A percentile compares a stretch with the other conserved stretches of the same genome.
Conservation (phyloP, 2,888 invertebrate genomes). For the Tupiocoris notatus region DNA sequence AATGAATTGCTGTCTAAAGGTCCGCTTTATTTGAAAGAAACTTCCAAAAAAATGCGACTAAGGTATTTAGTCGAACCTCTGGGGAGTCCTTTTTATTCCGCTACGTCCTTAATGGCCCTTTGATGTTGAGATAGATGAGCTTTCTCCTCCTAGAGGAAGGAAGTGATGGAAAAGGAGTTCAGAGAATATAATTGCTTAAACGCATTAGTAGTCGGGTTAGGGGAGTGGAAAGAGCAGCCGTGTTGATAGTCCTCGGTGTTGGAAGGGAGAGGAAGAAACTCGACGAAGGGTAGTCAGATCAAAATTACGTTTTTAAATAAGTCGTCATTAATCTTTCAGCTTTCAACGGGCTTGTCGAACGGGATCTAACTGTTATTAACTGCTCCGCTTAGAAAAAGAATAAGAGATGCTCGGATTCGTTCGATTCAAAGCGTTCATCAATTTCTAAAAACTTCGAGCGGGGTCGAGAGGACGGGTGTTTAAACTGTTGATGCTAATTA, state of each 20-base stretch:
- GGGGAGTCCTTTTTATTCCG: background rate
- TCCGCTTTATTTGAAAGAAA: too few species aligned
- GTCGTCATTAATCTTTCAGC: conserved; percentile 27
- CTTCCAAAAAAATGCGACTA: background rate
- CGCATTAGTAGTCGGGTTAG: background rate
- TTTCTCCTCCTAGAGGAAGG: background rate
- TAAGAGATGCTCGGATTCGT: background rate
- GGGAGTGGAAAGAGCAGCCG: background rate
- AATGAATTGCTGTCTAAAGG: too few species aligned
- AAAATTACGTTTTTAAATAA: conserved; percentile 36
- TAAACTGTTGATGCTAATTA: too few species aligned
- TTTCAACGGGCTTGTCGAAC: conserved; percentile 30
- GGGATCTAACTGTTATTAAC: conserved; percentile 26
- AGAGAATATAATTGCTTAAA: background rate
- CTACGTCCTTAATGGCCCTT: background rate
- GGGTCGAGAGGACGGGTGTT: too few species aligned
- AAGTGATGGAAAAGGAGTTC: background rate
- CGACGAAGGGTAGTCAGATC: conserved; percentile 12
- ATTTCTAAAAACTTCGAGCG: background rate
- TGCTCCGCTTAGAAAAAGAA: background rate
- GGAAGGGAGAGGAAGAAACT: background rate
- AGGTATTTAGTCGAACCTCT: background rate
- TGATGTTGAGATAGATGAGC: background rate
- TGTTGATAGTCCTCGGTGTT: too few species aligned
- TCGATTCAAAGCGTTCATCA: background rate